Evolutionary conservation across 2,888 invertebrate species (phyloP), one percentile per base, ranked within the genome.

Genomic region (Gibbula magus): DNA sequence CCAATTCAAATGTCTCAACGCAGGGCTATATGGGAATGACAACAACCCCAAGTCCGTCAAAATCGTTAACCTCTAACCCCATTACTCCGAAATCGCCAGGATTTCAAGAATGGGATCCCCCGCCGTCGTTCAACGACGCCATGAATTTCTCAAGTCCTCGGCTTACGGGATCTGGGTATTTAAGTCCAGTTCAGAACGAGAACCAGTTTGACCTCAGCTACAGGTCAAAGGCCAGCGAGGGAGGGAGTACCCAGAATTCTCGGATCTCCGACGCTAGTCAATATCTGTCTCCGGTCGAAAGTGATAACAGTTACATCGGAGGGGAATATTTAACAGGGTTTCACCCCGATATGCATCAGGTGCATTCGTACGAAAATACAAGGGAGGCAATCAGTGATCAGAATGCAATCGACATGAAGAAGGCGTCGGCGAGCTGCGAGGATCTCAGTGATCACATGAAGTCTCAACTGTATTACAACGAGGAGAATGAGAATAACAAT

Each of bases 381-480:
- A 77, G 35, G 61, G n/a, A 45, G 22, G 51, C 18, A 74, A 39
- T 51, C 51, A n/a, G 10, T 2, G 22, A 13, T 25, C 45, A 74
- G 25, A 20, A 39, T 2, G 79, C 16, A 66, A 77, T 18, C 20
- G 70, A 18, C n/a, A 79, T 32, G 77, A 78, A 25, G 77, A 75
- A 67, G 53, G 78, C 78, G 39, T 89, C 90, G 13, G 87, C 86
- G 13, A 90, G 90, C 81, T 90, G 90, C 82, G 90, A 90, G 75
- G 88, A 89, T 81, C 81, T 90, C 52, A 88, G 86, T 80, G 86
- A 86, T 73, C 87, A 88, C 78, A 84, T 88, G 82, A 81, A 85
- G 25, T 79, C 83, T 20, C 85, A 86, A 35, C 51, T 80, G 20
- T 70, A 25, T 52, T 78, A 51, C 45, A 77, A 56, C 25, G 77